A percentile compares a stretch with the other conserved stretches of the same genome.
Evolutionary conservation across 2,797 vertebrate species (phyloP).

Genomic region (Florisuga fusca): DNA sequence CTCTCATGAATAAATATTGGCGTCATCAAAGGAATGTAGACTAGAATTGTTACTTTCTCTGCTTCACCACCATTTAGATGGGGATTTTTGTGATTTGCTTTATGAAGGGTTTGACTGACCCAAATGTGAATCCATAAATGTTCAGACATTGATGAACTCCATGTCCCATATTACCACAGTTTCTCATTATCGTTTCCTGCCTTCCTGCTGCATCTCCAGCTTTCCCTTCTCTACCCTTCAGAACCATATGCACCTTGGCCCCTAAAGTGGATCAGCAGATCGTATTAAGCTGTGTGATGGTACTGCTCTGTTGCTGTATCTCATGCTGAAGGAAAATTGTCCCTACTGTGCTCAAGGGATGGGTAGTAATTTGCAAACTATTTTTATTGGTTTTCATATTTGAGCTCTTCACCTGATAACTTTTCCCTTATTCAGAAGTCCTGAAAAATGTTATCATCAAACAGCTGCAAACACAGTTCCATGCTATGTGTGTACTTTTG

Average conservation of each 20-base stretch:
- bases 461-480: not conserved
- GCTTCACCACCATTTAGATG: constrained; percentile 17
- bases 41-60: constrained; percentile 30
- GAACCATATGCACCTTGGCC: not conserved
- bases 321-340: not conserved
- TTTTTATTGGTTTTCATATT: not conserved
- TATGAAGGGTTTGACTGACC: not conserved
- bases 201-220: not conserved
- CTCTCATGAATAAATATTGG: constrained; percentile 49
- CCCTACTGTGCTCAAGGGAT: not conserved
- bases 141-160: too few species aligned
- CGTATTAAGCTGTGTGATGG: not conserved
- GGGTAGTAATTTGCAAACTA: not conserved
- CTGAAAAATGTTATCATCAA: not conserved
- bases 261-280: not conserved
- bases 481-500: not conserved
- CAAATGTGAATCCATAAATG: not conserved
- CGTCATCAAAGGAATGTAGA: constrained; percentile 18
- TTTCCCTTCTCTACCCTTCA: not conserved
- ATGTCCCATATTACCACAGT: not conserved
- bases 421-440: not conserved
- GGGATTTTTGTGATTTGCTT: not conserved
- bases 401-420: not conserved
- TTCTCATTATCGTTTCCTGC: not conserved
- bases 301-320: not conserved